These are phyloP conservation scores for Heliothis virescens DNA, from an alignment of 1,140 invertebrate genomes.

Conservation along the genomic window DNA sequence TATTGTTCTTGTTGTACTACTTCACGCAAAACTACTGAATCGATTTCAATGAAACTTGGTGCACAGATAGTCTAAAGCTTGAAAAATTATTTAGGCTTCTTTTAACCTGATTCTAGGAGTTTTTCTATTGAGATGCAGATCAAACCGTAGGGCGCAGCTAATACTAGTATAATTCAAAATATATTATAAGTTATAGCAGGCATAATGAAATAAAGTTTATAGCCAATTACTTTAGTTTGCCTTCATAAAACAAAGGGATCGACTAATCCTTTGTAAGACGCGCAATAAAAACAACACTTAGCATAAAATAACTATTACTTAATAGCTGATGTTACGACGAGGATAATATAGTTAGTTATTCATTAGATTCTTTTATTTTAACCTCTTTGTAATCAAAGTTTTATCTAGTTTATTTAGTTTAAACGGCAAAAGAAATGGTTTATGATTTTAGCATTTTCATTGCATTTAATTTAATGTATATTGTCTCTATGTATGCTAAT, in stretches of 20 bases:
- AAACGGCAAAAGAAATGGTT: too few relatives aligned
- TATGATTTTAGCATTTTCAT: too few relatives aligned
- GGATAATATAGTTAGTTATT: constrained; percentile 1
- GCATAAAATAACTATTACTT: constrained; percentile 27
- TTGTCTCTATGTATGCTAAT: too few relatives aligned
- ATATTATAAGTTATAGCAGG: not conserved
- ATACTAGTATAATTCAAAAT: not conserved
- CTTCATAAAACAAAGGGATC: constrained; percentile 7
- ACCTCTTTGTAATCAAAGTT: not conserved
- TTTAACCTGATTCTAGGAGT: too few relatives aligned
- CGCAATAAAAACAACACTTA: not conserved
- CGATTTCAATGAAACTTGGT: too few relatives aligned
- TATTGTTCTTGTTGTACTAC: too few relatives aligned
- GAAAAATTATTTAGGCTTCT: too few relatives aligned
- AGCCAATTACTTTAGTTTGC: constrained; percentile 7
- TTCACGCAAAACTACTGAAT: too few relatives aligned
- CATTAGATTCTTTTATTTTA: not conserved
- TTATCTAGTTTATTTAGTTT: not conserved
- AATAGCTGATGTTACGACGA: not conserved
- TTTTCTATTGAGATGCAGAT: too few relatives aligned
- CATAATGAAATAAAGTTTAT: not conserved
- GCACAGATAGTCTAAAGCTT: too few relatives aligned
- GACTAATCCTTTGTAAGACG: constrained; percentile 27
- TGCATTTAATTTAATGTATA: too few relatives aligned
- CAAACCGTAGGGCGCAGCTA: not conserved